phyloP scores from a whole-genome alignment of 2,113 vertebrate species.

The Lichenostomus cassidix region DNA sequence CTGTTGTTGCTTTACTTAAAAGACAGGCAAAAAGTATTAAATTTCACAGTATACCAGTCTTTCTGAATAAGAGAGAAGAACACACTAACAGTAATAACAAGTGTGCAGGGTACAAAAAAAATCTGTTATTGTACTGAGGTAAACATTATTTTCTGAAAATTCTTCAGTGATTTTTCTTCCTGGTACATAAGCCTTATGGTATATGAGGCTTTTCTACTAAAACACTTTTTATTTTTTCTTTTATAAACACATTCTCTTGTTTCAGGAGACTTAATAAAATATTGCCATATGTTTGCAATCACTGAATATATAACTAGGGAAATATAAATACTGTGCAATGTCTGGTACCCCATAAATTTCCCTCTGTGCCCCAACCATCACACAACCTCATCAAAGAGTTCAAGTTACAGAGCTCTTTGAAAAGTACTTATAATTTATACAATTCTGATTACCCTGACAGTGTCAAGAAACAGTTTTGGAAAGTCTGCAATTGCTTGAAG shows the following conservation, averaged over 20 bases:
- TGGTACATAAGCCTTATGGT: neutral
- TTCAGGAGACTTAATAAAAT: neutral
- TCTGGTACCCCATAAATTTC: neutral
- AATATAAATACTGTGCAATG: neutral
- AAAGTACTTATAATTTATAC: neutral
- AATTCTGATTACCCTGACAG: neutral
- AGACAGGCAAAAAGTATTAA: neutral
- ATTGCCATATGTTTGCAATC: neutral
- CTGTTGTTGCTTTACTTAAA: neutral
- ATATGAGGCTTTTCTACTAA: neutral
- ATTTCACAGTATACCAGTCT: neutral
- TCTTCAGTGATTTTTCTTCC: neutral
- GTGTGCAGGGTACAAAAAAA: neutral
- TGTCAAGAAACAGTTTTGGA: neutral
- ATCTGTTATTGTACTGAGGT: neutral
- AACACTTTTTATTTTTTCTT: neutral
- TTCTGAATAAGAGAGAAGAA: neutral
- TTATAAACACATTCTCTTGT: neutral
- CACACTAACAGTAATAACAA: neutral
- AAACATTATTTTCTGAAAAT: neutral
- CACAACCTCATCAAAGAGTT: neutral
- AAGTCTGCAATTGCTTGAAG: neutral
- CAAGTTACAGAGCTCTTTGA: neutral
- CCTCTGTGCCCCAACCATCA: neutral
- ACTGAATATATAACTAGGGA: neutral